Evolutionary conservation across 1,140 invertebrate genomes (phyloP).

Genomic region (Drosophila subobscura): DNA sequence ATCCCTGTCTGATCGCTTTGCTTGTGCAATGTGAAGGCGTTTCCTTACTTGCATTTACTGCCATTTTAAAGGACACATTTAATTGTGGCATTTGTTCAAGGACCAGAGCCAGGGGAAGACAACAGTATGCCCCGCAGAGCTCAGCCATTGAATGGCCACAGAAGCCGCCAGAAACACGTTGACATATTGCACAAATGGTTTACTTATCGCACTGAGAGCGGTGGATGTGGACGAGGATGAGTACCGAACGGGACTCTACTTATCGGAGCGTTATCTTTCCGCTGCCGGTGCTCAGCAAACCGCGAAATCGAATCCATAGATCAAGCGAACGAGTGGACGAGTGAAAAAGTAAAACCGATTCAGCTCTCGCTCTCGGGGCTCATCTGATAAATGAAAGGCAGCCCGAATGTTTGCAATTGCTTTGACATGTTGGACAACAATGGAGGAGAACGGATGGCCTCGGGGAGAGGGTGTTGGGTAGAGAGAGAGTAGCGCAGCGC

Average conservation of each 20-base stretch:
- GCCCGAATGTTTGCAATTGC: constrained; percentile 80
- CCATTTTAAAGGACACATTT: constrained; percentile 16
- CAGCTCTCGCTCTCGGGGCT: constrained; percentile 32
- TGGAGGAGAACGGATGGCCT: constrained; percentile 14
- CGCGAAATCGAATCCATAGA: constrained; percentile 79
- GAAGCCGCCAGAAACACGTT: constrained; percentile 32
- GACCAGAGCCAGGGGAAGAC: constrained; percentile 5
- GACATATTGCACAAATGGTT: constrained; percentile 60
- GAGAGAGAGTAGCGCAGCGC: not conserved
- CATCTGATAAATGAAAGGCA: constrained; percentile 76
- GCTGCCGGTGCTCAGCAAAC: constrained; percentile 71
- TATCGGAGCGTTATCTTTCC: constrained; percentile 63
- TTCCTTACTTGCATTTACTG: constrained; percentile 4
- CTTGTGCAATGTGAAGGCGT: not conserved
- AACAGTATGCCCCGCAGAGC: constrained; percentile 33
- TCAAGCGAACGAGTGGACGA: constrained; percentile 44
- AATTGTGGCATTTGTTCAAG: constrained; percentile 61
- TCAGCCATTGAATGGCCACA: constrained; percentile 34
- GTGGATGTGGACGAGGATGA: constrained; percentile 32
- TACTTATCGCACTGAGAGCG: constrained; percentile 55
- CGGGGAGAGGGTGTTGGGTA: not conserved
- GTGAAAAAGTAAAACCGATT: constrained; percentile 59
- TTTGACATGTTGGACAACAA: constrained; percentile 83
- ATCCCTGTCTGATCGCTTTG: not conserved
- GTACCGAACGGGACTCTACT: constrained; percentile 41